Base-by-base conservation (phyloP, 2,888 invertebrate genomes). In the Artemia sp. region DNA sequence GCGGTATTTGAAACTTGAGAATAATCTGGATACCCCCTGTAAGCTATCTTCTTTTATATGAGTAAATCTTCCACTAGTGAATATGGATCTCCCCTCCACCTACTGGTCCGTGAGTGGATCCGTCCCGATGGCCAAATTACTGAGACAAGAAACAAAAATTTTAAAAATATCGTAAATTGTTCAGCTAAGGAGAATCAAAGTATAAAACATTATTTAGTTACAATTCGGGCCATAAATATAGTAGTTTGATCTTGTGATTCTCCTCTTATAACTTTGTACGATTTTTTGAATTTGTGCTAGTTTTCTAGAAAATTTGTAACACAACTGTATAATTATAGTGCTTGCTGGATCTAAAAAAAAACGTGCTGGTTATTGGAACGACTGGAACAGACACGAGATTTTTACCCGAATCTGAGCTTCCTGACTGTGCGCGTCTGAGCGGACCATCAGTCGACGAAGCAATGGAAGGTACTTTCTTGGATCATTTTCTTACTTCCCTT, bases 371-470 rank as follows among this genome's bases (percentile, higher is more conserved):
- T 73, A 96, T 97, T 75, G 96, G 96, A 53, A 96, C 96, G 0
- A 95, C 95, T 0, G 91, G 91, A 52, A 92, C 92, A 0, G 89
- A 90, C 78, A 95, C 96, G 0, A 80, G 83, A 0, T 97, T 97
- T 80, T 81, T 97, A 73, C 83, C 88, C 0, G 93, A 94, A 79
- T 82, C 83, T 73, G 84, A 88, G 73, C 78, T 88, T 71, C 91
- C 91, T 0, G 88, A 88, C 72, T 89, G 90, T 77, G 92, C 93
- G 1, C 84, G 92, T 38, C 83, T 92, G 51, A 87, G 86, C 50
- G 84, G 85, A 10, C 80, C 79, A 72, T 84, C 83, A 0, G 87
- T 87, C 70, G 87, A 87, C 68, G 85, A 86, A 51, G 76, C 81
- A 14, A 77, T 80, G 4, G 77, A 76, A 4, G 64, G 64, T 58